Conservation (phyloP, 2,888 invertebrate species). For the Cheilosia pagana region DNA sequence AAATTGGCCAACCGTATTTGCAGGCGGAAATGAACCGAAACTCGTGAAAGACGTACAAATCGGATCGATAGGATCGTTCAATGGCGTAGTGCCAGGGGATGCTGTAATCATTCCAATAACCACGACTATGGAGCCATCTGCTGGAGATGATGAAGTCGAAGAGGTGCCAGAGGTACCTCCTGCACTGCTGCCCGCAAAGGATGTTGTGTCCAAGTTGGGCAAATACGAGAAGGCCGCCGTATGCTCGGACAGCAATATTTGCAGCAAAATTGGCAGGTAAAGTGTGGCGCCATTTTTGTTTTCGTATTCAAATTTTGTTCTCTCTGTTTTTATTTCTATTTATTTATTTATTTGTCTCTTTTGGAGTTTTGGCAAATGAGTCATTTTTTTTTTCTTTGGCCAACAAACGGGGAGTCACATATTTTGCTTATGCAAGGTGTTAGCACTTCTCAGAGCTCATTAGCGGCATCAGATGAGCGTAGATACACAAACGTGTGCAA, state of each 20-base stretch:
- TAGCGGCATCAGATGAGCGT: slow-evolving; percentile 15
- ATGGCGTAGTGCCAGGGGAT: slow-evolving; percentile 27
- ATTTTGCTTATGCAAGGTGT: slow-evolving; percentile 30
- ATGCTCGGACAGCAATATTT: slow-evolving; percentile 90
- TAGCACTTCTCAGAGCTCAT: slow-evolving; percentile 33
- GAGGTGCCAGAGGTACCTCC: not conserved
- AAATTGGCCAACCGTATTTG: not conserved
- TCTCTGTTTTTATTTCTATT: not conserved
- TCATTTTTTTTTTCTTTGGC: not conserved
- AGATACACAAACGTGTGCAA: slow-evolving; percentile 11
- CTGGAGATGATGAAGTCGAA: slow-evolving; percentile 8
- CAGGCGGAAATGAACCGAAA: slow-evolving; percentile 70
- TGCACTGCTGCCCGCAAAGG: slow-evolving; percentile 49
- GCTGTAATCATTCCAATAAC: slow-evolving; percentile 31
- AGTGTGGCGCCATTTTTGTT: not conserved
- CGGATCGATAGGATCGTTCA: slow-evolving; percentile 31
- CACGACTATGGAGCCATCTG: slow-evolving; percentile 31
- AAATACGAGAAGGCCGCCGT: slow-evolving; percentile 87
- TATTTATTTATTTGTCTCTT: not conserved
- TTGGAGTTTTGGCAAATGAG: slow-evolving; percentile 14
- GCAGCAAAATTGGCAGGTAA: slow-evolving; percentile 92
- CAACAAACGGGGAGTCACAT: not conserved
- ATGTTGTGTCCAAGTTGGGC: slow-evolving; percentile 78
- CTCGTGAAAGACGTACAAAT: slow-evolving; percentile 55
- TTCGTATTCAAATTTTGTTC: slow-evolving; percentile 3